Percentiles rank a stretch among this genome's conserved stretches.
These are phyloP conservation scores for Neuroscelio doddi DNA, from an alignment of 2,888 invertebrate species.

Conservation along the genomic window DNA sequence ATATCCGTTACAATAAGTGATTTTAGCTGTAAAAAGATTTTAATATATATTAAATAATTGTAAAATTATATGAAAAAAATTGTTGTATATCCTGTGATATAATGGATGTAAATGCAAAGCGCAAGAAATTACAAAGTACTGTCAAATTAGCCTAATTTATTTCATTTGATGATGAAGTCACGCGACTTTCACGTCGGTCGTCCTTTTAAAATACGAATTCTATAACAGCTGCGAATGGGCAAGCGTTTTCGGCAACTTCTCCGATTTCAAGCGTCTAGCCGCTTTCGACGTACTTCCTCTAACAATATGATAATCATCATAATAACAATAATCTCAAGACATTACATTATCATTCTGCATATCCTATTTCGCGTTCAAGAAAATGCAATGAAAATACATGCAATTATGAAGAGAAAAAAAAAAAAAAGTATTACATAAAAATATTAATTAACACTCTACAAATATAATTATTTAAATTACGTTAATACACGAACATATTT, in stretches of 20 bases:
- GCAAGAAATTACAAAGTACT: too few species aligned
- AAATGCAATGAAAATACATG: slow-evolving; percentile 32
- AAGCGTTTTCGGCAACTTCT: slow-evolving; percentile 69
- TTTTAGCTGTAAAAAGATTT: too few species aligned
- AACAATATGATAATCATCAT: slow-evolving; percentile 36
- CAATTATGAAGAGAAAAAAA: too few species aligned
- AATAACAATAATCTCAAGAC: slow-evolving; percentile 34
- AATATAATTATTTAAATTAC: too few species aligned
- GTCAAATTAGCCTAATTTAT: slow-evolving; percentile 33
- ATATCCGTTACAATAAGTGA: too few species aligned
- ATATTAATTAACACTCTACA: too few species aligned
- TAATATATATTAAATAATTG: too few species aligned
- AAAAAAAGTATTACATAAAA: too few species aligned
- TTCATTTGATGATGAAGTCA: slow-evolving; percentile 46
- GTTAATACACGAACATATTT: too few species aligned
- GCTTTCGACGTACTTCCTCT: slow-evolving; percentile 63
- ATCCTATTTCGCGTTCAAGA: slow-evolving; percentile 2
- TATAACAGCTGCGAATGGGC: slow-evolving; percentile 64
- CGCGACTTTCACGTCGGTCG: slow-evolving; percentile 48
- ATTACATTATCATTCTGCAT: slow-evolving; percentile 18
- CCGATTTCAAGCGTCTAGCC: slow-evolving; percentile 71
- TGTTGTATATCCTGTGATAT: too few species aligned
- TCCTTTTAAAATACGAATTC: slow-evolving; percentile 65
- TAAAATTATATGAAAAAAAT: too few species aligned
- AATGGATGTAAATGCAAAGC: too few species aligned